Percentiles rank a stretch among this genome's conserved stretches.
Evolutionary conservation across 2,113 vertebrate species (phyloP).

Genomic region (Rhegmatorhina hoffmannsi): DNA sequence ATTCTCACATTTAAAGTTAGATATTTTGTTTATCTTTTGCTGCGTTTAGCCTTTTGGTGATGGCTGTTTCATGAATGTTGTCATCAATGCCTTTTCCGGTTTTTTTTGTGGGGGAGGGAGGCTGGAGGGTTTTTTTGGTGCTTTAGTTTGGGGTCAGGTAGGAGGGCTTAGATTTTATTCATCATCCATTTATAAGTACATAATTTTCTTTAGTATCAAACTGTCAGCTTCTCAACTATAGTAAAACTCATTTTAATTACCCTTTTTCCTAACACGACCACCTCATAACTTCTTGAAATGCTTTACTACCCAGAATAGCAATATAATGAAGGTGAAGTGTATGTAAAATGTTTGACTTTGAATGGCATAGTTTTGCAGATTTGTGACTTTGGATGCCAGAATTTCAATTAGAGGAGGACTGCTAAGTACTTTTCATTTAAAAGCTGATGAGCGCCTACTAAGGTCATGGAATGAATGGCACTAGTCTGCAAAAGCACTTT

Average conservation of each 20-base stretch:
- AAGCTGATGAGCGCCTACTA: slow-evolving; percentile 59
- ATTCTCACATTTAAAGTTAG: not conserved
- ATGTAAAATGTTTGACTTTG: slow-evolving; percentile 69
- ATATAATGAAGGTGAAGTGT: slow-evolving; percentile 73
- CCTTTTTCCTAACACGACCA: slow-evolving; percentile 69
- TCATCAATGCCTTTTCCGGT: not conserved
- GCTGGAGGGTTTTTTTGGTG: not conserved
- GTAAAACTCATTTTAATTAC: slow-evolving; percentile 73
- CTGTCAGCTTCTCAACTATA: slow-evolving; percentile 58
- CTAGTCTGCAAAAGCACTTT: slow-evolving; percentile 25
- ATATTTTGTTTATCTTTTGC: not conserved
- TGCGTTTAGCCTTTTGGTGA: not conserved
- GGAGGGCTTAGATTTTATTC: slow-evolving; percentile 42
- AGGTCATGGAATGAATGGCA: slow-evolving; percentile 56
- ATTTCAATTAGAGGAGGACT: slow-evolving; percentile 59
- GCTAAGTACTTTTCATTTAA: slow-evolving; percentile 73
- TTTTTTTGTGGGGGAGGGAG: not conserved
- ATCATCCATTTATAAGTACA: slow-evolving; percentile 45
- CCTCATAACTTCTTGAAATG: slow-evolving; percentile 72
- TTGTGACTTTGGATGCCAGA: slow-evolving; percentile 63
- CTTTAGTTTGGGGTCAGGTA: not conserved
- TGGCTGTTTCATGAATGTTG: not conserved
- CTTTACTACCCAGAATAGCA: slow-evolving; percentile 70
- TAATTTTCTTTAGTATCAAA: slow-evolving; percentile 66
- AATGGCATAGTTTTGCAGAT: slow-evolving; percentile 60